Percentiles rank a stretch among this genome's conserved stretches.
Evolutionary conservation across 2,888 invertebrate genomes (phyloP).

Genomic region (Monopis laevigella): DNA sequence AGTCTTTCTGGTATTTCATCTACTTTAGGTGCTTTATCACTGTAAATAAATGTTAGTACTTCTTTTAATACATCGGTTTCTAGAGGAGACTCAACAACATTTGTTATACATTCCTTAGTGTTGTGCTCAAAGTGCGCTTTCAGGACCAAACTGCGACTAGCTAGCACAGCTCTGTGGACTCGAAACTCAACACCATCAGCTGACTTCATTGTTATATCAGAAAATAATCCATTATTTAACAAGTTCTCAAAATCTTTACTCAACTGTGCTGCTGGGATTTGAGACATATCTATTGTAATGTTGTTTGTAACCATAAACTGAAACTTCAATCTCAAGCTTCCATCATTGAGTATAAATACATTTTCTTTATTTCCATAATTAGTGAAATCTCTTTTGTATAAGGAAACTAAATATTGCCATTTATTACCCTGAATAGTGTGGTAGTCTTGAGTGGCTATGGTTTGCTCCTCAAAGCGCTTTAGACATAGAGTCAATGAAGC

Average conservation of each 20-base stretch:
- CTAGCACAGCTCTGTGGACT: constrained; percentile 52
- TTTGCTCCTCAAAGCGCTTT: constrained; percentile 30
- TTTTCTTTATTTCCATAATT: no score
- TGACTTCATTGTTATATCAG: constrained; percentile 52
- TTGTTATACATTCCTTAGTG: constrained; percentile 47
- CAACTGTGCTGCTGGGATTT: constrained; percentile 40
- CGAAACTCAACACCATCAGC: constrained; percentile 44
- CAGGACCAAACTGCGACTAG: constrained; percentile 49
- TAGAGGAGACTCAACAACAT: constrained; percentile 44
- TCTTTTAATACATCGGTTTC: constrained; percentile 47
- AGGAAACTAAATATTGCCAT: constrained; percentile 53
- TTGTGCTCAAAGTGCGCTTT: constrained; percentile 58
- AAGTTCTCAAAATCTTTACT: constrained; percentile 51
- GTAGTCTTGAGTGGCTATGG: constrained; percentile 50
- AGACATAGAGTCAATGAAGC: neutral
- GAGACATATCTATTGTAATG: constrained; percentile 39
- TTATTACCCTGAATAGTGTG: constrained; percentile 51
- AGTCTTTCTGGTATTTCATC: constrained; percentile 54
- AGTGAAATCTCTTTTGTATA: constrained; percentile 40
- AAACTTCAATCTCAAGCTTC: constrained; percentile 48
- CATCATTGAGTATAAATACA: no score
- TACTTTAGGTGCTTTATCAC: constrained; percentile 50
- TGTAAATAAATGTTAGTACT: constrained; percentile 51
- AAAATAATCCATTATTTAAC: constrained; percentile 42
- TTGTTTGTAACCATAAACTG: constrained; percentile 53